Base-by-base conservation (phyloP, 1,140 invertebrate genomes). In the Eumaeus atala region DNA sequence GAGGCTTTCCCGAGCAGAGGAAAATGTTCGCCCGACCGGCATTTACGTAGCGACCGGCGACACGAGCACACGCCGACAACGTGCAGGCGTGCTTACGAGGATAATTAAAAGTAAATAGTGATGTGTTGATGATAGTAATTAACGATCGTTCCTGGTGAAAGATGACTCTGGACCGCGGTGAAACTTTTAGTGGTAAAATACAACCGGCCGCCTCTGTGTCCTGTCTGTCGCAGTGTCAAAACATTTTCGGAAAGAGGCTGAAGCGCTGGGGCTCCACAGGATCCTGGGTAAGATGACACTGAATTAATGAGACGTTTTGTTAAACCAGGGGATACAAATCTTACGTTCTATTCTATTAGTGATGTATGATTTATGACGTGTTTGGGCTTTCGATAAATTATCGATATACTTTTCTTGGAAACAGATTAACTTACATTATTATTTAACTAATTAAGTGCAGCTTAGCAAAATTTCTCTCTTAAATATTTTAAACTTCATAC, bases 251-350 rank as follows among this genome's bases (percentile, higher is more conserved):
- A 40, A 89, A 90, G 52, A 87, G 89, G 62, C 84, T 93, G 18
- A 89, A 91, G 65, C 82, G 92, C 72, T 93, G 92, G 92, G 90
- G 91, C 36, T 92, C 91, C 35, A 91, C 91, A 1, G 92, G 91
- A 75, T 92, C 92, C 56, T 93, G 92, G 92, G 92, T 93, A 89
- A 87, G 87, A 17, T 16, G 36, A 37, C 36, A 11, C n/a, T 11
- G 9, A 17, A 37, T 37, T 37, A 37, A 12, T 14, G 10, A 40
- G 14, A n/a, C 14, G 8, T 6, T 12, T 52, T 40, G 50, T 51
- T 51, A 16, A n/a, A 36, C 33, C n/a, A n/a, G n/a, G n/a, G n/a
- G n/a, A n/a, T n/a, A n/a, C n/a, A n/a, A n/a, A n/a, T n/a, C n/a
- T n/a, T n/a, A n/a, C n/a, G n/a, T n/a, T n/a, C n/a, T n/a, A n/a